Evolutionary conservation across 2,113 vertebrate species (phyloP).

Genomic region (Prochilodus magdalenae): DNA sequence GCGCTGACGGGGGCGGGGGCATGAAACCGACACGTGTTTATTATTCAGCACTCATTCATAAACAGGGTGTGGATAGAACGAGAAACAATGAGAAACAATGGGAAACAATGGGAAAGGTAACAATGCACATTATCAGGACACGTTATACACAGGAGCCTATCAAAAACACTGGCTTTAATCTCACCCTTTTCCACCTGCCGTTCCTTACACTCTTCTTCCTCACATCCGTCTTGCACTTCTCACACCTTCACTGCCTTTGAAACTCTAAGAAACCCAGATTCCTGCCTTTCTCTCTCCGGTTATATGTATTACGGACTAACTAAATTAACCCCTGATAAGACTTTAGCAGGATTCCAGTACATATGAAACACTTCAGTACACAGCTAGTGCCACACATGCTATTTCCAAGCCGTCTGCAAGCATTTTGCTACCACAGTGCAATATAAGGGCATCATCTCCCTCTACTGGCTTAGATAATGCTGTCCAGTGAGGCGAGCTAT

Average conservation of each 20-base stretch:
- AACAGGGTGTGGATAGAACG: constrained; percentile 37
- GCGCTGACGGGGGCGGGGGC: constrained; percentile 42
- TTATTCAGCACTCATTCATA: constrained; percentile 52
- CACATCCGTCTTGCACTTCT: constrained; percentile 4
- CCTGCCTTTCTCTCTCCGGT: neutral
- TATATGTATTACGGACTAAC: neutral
- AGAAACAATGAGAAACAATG: constrained; percentile 22
- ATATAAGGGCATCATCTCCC: constrained; percentile 43
- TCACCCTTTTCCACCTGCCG: neutral
- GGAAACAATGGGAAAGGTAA: constrained; percentile 43
- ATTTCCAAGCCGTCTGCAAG: constrained; percentile 19
- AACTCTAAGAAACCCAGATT: neutral
- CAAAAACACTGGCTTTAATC: neutral
- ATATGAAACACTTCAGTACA: constrained; percentile 39
- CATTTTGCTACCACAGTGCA: constrained; percentile 48
- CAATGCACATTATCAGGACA: constrained; percentile 38
- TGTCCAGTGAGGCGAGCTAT: constrained; percentile 26
- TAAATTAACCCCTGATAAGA: neutral
- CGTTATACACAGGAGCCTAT: constrained; percentile 19
- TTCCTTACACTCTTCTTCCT: neutral
- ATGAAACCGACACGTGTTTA: constrained; percentile 43
- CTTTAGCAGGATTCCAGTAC: constrained; percentile 27
- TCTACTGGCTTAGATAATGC: constrained; percentile 1
- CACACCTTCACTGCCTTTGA: constrained; percentile 35
- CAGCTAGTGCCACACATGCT: constrained; percentile 5